A percentile compares a stretch with the other conserved stretches of the same genome.
phyloP scores from a whole-genome alignment of 2,113 vertebrate genomes.

The Capreolus pygargus region DNA sequence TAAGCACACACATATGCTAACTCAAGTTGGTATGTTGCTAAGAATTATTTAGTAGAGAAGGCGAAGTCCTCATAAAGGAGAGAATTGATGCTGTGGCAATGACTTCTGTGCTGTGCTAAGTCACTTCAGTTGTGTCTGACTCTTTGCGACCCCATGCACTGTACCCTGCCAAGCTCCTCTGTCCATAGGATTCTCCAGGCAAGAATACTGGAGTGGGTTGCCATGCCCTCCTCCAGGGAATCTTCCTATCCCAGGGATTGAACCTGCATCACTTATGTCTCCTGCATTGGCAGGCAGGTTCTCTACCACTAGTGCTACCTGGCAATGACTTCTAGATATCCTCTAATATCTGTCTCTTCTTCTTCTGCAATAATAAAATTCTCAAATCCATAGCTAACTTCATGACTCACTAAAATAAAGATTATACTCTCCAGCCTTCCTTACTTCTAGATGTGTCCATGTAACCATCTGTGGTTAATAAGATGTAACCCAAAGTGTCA shows the following conservation, averaged over 20 bases:
- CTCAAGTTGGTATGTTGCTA: not conserved
- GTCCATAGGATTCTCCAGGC: not conserved
- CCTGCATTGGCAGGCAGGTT: not conserved
- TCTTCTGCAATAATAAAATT: conserved; percentile 11
- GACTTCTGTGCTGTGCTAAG: not conserved
- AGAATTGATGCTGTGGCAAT: not conserved
- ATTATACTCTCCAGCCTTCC: not conserved
- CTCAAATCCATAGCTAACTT: not conserved
- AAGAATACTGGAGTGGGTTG: not conserved
- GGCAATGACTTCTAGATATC: not conserved
- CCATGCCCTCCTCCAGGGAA: not conserved
- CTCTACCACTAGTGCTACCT: not conserved
- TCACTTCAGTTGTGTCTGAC: not conserved
- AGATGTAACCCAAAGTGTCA: not conserved
- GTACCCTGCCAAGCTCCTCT: accelerated
- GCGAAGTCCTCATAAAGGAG: not conserved
- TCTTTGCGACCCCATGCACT: not conserved
- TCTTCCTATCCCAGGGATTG: not conserved
- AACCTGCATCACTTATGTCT: not conserved
- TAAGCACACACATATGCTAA: not conserved
- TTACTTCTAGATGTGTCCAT: not conserved
- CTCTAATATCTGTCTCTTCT: not conserved
- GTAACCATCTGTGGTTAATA: not conserved
- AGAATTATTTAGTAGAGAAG: not conserved
- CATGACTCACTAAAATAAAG: not conserved